Evolutionary conservation across 2,113 vertebrate genomes (phyloP).

Genomic region (Butorides virescens): DNA sequence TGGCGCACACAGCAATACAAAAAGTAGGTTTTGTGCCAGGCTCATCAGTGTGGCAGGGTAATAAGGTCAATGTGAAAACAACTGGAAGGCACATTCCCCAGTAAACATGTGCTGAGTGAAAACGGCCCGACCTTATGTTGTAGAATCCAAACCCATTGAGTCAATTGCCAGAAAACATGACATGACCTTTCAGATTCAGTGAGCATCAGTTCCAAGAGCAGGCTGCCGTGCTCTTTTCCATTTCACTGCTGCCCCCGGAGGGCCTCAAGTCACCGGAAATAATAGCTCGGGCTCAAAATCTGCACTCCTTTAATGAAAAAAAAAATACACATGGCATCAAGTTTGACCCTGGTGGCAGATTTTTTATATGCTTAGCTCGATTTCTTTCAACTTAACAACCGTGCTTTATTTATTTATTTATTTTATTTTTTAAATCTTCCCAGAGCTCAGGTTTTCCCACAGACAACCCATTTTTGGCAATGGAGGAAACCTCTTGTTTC

Average conservation of each 20-base stretch:
- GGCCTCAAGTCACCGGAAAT: conserved; percentile 90
- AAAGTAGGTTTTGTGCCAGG: conserved; percentile 73
- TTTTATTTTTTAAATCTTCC: background rate
- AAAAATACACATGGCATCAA: conserved; percentile 78
- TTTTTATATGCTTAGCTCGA: conserved; percentile 60
- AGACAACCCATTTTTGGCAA: background rate
- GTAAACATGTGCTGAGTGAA: conserved; percentile 87
- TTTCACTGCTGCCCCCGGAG: conserved; percentile 85
- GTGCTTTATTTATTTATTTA: background rate
- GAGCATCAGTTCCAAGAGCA: conserved; percentile 86
- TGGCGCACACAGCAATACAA: background rate
- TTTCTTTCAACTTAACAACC: conserved; percentile 57
- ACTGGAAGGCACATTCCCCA: conserved; percentile 87
- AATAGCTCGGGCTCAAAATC: conserved; percentile 87
- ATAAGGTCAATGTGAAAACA: conserved; percentile 96
- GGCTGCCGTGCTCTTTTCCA: conserved; percentile 88
- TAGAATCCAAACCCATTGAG: conserved; percentile 94
- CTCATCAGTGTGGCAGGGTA: conserved; percentile 85
- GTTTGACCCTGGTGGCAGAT: conserved; percentile 79
- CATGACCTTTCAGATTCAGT: conserved; percentile 97
- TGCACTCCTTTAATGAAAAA: conserved; percentile 84
- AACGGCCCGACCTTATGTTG: conserved; percentile 86
- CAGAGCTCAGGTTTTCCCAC: background rate
- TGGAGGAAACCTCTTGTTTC: background rate
- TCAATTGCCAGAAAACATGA: conserved; percentile 98